phyloP scores from a whole-genome alignment of 2,888 invertebrate species.

The Caenorhabditis macrosperma region DNA sequence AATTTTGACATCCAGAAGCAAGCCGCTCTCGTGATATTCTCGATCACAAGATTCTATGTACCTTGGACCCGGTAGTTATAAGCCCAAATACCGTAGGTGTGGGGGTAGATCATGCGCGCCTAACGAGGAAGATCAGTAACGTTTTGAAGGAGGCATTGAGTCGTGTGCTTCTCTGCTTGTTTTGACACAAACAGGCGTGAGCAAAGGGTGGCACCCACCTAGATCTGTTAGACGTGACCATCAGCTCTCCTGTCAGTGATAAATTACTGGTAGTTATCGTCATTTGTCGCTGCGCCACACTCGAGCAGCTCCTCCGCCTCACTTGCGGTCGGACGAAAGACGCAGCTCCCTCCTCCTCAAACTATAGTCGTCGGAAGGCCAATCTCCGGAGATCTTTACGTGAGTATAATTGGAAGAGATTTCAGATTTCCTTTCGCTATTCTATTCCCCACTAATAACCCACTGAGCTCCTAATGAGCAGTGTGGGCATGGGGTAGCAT shows the following conservation, averaged over 20 bases:
- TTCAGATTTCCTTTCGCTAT: too few relatives aligned
- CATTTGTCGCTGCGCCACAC: background rate
- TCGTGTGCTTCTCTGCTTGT: background rate
- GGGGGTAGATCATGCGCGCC: background rate
- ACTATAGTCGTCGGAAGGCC: background rate
- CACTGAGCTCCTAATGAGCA: too few relatives aligned
- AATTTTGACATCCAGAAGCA: too few relatives aligned
- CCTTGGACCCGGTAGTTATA: background rate
- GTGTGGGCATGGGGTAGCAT: too few relatives aligned
- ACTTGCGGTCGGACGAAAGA: background rate
- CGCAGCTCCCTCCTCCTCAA: background rate
- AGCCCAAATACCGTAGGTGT: background rate
- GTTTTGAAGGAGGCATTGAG: background rate
- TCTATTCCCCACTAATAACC: too few relatives aligned
- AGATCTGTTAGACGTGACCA: background rate
- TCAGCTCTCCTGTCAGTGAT: background rate
- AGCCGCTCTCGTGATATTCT: background rate
- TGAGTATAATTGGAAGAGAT: too few relatives aligned
- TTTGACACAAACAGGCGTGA: background rate
- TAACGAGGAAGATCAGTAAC: background rate
- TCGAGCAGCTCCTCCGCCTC: background rate
- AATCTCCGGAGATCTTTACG: too few relatives aligned
- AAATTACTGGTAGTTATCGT: conserved; percentile 1
- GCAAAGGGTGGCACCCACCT: background rate
- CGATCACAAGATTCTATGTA: background rate